Conservation (phyloP, 2,113 vertebrate genomes). For the Carettochelys insculpta region DNA sequence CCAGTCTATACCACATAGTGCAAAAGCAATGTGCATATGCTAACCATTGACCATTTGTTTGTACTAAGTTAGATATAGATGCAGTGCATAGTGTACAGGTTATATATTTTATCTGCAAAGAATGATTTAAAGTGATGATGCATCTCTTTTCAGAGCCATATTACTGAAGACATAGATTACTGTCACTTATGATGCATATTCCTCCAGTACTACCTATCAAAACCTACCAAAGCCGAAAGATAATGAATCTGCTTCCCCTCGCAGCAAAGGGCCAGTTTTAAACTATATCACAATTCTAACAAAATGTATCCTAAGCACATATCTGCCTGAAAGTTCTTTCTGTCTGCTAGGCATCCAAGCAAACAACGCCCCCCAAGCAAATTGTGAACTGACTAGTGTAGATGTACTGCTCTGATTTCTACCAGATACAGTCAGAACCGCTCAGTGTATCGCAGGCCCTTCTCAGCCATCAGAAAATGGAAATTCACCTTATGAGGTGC, state of each 20-base stretch:
- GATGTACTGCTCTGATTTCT: not conserved
- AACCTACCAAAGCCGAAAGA: constrained; percentile 35
- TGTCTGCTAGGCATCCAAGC: not conserved
- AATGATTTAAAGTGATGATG: constrained; percentile 51
- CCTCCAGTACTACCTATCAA: constrained; percentile 39
- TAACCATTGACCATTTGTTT: not conserved
- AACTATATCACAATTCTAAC: not conserved
- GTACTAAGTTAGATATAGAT: not conserved
- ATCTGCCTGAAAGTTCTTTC: not conserved
- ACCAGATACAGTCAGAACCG: not conserved
- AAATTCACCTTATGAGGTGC: not conserved
- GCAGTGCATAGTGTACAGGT: constrained; percentile 20
- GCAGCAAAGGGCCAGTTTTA: not conserved
- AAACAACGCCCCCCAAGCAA: not conserved
- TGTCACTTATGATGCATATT: constrained; percentile 53
- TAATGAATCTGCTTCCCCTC: constrained; percentile 37
- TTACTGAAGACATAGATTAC: constrained; percentile 39
- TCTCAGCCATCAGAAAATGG: not conserved
- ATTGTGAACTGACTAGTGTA: not conserved
- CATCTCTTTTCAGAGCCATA: constrained; percentile 39
- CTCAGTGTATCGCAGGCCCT: not conserved
- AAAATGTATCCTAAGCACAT: not conserved
- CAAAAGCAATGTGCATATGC: constrained; percentile 26
- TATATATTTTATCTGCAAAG: not conserved
- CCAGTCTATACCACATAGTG: constrained; percentile 25